Evolutionary conservation across 2,113 vertebrate genomes (phyloP).

Genomic region (Solea senegalensis): DNA sequence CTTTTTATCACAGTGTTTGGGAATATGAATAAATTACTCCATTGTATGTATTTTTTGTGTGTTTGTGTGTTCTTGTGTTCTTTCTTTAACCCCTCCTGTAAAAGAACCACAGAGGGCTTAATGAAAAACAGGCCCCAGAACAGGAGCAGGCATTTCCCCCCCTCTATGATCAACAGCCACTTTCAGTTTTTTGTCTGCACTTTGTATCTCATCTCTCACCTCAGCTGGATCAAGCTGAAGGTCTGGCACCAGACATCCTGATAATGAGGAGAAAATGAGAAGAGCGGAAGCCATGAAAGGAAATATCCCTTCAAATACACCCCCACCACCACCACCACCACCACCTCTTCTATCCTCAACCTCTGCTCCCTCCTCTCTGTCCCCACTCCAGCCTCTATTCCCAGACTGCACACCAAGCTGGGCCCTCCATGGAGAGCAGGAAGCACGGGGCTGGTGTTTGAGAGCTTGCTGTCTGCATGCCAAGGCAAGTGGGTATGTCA

Average conservation of each 20-base stretch:
- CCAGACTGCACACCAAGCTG: conserved; percentile 47
- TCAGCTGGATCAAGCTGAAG: conserved; percentile 53
- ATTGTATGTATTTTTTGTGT: conserved; percentile 24
- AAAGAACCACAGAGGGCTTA: conserved; percentile 21
- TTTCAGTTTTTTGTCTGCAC: conserved; percentile 55
- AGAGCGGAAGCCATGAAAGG: conserved; percentile 69
- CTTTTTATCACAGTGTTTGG: conserved; percentile 1
- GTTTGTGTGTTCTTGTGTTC: conserved; percentile 45
- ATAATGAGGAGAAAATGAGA: conserved; percentile 77
- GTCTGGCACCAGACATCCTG: conserved; percentile 67
- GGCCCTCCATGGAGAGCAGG: conserved; percentile 57
- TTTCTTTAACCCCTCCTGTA: conserved; percentile 28
- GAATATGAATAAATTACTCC: conserved; percentile 44
- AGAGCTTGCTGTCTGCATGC: conserved; percentile 52
- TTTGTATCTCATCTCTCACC: conserved; percentile 66
- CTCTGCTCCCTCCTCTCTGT: conserved; percentile 45
- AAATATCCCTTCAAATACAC: conserved; percentile 70
- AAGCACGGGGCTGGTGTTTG: conserved; percentile 52
- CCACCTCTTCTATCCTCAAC: not conserved
- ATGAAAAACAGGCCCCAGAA: conserved; percentile 51
- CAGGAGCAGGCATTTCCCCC: conserved; percentile 18
- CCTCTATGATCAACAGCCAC: conserved; percentile 49
- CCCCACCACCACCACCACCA: not conserved
- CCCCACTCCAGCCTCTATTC: conserved; percentile 58
- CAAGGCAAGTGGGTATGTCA: conserved; percentile 49